Conservation (phyloP, 2,797 vertebrate species). For the Lagodon rhomboides region DNA sequence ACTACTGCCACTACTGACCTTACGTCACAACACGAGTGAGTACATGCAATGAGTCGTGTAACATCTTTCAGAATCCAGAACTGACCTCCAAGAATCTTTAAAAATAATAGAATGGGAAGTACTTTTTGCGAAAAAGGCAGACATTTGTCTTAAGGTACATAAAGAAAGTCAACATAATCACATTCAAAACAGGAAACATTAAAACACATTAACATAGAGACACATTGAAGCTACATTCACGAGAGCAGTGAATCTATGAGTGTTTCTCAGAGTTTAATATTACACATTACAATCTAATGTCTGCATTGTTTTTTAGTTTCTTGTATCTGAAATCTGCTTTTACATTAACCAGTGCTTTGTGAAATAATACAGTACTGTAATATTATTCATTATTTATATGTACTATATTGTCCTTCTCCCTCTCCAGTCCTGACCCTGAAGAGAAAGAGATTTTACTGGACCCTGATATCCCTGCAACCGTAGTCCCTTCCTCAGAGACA, state of each 20-base stretch:
- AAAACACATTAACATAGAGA: too few relatives aligned
- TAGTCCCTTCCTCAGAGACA: neutral
- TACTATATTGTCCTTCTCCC: neutral
- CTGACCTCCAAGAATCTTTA: neutral
- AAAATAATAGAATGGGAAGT: too few relatives aligned
- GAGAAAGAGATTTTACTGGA: slow-evolving; percentile 46
- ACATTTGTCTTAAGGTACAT: too few relatives aligned
- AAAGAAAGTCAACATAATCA: too few relatives aligned
- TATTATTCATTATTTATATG: neutral
- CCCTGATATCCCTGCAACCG: slow-evolving; percentile 29
- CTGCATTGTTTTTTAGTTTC: neutral
- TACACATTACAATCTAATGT: too few relatives aligned
- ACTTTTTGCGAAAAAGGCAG: too few relatives aligned
- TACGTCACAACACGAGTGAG: slow-evolving; percentile 59
- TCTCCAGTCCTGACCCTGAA: slow-evolving; percentile 65
- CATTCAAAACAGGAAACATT: too few relatives aligned
- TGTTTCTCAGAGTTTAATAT: neutral
- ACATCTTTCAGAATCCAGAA: neutral
- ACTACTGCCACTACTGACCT: slow-evolving; percentile 35
- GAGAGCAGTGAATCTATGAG: too few relatives aligned
- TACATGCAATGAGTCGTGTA: slow-evolving; percentile 4
- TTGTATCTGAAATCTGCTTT: neutral
- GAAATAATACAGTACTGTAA: neutral
- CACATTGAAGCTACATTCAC: too few relatives aligned
- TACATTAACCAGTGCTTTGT: neutral